Evolutionary conservation across 2,797 vertebrate species (phyloP), one percentile per base, ranked within the genome.

Genomic region (Melanotaenia trifasciata): DNA sequence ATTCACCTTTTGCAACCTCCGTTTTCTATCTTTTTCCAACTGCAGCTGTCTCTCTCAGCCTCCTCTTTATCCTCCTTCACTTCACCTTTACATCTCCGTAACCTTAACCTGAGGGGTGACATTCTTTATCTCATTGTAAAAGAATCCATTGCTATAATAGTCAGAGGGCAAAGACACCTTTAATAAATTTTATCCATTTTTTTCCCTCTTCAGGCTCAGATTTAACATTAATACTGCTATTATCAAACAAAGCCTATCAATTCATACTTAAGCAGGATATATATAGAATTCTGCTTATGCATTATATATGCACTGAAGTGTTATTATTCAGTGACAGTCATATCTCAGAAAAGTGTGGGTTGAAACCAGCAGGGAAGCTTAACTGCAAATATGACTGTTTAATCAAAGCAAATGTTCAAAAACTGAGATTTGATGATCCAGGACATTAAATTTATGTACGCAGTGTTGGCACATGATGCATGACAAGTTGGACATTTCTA

Each of bases 141-240:
- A 87, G 81, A 83, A 89, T 71, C 84, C 84, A 72, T 33, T 58
- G 80, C 79, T 64, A 81, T 69, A 84, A 74, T 71, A 72, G 73
- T 47, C 20, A 47, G 18, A 47, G 2, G 7, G 68, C 32, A 70
- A 5, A 26, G 10, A 79, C 72, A 67, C 58, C 68, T 74, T 72
- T 79, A 79, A 85, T 85, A 81, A 65, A 67, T 72, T 74, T 74
- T 67, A 45, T 80, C 65, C 70, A 67, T 64, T 45, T 77, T 65
- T 33, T 32, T 18, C 0, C 32, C 64, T 50, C 70, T 64, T 70
- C 69, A 72, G 50, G 47, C 62, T 22, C 32, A 67, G 62, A 63
- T 80, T 70, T 70, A 76, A 78, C 47, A 63, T 74, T 59, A 30
- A 70, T n/a, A 60, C 38, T 43, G 64, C 58, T 33, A 22, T 43